These are phyloP conservation scores for Ciona savignyi DNA, from an alignment of 23 tunicate genomes.

Conservation along the genomic window DNA sequence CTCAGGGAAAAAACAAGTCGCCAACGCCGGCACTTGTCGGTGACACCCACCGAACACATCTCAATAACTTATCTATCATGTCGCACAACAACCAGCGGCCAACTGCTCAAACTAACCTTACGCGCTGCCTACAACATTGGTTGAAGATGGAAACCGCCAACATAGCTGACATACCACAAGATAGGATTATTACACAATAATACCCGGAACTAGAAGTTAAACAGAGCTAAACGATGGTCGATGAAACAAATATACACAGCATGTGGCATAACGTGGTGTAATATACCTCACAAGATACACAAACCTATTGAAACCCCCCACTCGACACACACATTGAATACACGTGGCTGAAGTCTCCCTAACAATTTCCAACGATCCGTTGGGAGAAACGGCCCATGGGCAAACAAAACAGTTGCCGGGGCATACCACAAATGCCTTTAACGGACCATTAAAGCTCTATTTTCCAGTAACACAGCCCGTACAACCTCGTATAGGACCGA, in stretches of 20 bases:
- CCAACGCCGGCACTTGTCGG: background rate
- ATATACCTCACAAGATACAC: background rate
- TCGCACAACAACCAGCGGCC: background rate
- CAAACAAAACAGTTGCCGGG: background rate
- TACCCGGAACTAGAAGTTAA: background rate
- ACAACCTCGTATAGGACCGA: too few species aligned
- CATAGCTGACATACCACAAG: background rate
- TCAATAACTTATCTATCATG: background rate
- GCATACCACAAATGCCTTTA: background rate
- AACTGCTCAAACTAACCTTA: too few species aligned
- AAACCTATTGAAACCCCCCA: too few species aligned
- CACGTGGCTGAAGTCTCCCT: background rate
- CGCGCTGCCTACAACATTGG: too few species aligned
- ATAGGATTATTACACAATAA: background rate
- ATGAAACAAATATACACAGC: background rate
- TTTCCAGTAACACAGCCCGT: too few species aligned
- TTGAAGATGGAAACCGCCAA: background rate
- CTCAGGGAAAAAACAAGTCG: constrained; percentile 2
- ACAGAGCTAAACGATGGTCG: background rate
- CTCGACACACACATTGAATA: too few species aligned
- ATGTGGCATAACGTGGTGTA: background rate
- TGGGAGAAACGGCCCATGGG: background rate
- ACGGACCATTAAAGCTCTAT: background rate
- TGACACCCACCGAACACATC: background rate
- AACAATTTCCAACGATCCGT: background rate